Percentiles rank a stretch among this genome's conserved stretches.
Conservation (phyloP, 1,140 invertebrate genomes). For the Centruroides vittatus region DNA sequence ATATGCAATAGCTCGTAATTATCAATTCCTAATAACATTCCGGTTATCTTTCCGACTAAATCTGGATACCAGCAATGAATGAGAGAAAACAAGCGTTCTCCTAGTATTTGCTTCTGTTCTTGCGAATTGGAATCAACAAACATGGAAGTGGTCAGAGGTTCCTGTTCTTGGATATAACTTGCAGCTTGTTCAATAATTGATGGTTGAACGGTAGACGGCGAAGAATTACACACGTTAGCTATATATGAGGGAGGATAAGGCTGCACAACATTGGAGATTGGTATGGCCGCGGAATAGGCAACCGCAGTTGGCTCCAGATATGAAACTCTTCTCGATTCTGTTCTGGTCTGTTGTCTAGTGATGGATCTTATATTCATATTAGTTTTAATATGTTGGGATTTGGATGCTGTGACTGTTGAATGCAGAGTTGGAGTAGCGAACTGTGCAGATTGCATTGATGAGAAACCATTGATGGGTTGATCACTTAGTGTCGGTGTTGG, state of each 20-base stretch:
- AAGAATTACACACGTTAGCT: conserved; percentile 34
- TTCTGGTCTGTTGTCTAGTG: conserved; percentile 39
- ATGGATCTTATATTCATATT: conserved; percentile 65
- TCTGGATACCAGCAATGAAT: conserved; percentile 86
- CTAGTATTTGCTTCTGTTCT: conserved; percentile 98
- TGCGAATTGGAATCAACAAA: conserved; percentile 80
- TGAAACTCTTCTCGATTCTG: conserved; percentile 7
- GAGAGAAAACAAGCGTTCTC: conserved; percentile 92
- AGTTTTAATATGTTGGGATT: conserved; percentile 51
- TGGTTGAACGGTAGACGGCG: conserved; percentile 43
- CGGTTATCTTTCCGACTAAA: conserved; percentile 95
- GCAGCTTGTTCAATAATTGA: conserved; percentile 33
- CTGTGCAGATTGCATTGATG: conserved; percentile 43
- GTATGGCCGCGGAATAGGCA: conserved; percentile 19
- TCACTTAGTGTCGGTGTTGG: conserved; percentile 25
- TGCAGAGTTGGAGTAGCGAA: conserved; percentile 31
- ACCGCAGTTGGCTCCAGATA: conserved; percentile 35
- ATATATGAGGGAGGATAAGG: conserved; percentile 61
- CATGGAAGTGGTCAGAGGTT: conserved; percentile 91
- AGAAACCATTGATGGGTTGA: conserved; percentile 37
- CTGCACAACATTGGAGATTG: conserved; percentile 33
- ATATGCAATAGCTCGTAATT: conserved; percentile 97
- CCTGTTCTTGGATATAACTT: conserved; percentile 69
- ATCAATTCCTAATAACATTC: conserved; percentile 99
- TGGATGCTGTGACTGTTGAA: conserved; percentile 38